phyloP scores from a whole-genome alignment of 2,888 invertebrate species.

The Leucophenga montana region DNA sequence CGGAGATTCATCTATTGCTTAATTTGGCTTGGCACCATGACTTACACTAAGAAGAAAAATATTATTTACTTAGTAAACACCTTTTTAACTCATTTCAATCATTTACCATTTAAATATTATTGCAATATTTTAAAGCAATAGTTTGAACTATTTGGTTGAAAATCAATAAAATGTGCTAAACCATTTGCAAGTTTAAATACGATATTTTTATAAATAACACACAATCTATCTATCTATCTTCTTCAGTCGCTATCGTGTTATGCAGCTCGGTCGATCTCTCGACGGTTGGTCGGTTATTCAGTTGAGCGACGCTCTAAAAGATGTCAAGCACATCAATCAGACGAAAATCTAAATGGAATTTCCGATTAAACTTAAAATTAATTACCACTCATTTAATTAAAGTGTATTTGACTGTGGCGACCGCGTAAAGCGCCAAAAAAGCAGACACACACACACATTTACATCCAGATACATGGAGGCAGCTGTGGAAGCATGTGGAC shows the following conservation, averaged over 20 bases:
- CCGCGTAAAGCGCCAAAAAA: slow-evolving; percentile 39
- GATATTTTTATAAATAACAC: neutral
- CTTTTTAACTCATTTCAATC: no score
- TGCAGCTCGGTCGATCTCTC: slow-evolving; percentile 33
- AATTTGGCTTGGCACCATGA: no score
- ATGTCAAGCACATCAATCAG: slow-evolving; percentile 69
- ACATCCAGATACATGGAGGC: slow-evolving; percentile 6
- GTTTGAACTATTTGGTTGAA: neutral
- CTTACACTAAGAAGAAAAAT: no score
- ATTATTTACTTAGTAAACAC: no score
- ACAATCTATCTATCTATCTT: neutral
- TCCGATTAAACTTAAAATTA: slow-evolving; percentile 73
- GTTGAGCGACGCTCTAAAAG: slow-evolving; percentile 36
- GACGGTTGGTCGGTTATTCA: slow-evolving; percentile 40
- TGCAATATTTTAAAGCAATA: no score
- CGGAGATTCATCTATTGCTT: no score
- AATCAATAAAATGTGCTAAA: neutral
- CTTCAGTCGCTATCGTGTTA: neutral
- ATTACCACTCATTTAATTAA: slow-evolving; percentile 73
- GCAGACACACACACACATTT: slow-evolving; percentile 33
- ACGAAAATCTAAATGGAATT: slow-evolving; percentile 70
- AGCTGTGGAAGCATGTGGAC: neutral
- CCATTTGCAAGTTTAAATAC: neutral
- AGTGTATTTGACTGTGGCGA: slow-evolving; percentile 68
- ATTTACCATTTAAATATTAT: no score